A percentile compares a stretch with the other conserved stretches of the same genome.
phyloP scores from a whole-genome alignment of 2,888 invertebrate genomes.

The Leistus spinibarbis region DNA sequence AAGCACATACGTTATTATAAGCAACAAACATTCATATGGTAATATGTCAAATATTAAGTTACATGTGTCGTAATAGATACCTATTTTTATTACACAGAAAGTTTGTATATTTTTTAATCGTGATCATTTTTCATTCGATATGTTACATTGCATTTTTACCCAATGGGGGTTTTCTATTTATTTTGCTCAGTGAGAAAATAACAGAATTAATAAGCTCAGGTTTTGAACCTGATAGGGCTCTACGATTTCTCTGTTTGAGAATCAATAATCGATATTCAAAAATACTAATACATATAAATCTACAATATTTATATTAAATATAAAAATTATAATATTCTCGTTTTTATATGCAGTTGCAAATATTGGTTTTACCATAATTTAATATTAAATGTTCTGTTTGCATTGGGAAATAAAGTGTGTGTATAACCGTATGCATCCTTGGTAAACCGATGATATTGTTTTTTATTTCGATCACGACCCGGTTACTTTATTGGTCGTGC shows the following conservation, averaged over 20 bases:
- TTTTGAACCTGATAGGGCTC: no score
- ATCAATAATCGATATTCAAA: no score
- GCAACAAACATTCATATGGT: not conserved
- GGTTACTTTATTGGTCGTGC: conserved; percentile 3
- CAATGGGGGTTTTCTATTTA: not conserved
- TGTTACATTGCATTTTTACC: not conserved
- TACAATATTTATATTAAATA: not conserved
- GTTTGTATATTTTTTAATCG: not conserved
- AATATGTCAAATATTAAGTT: conserved; percentile 11
- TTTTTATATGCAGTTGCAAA: not conserved
- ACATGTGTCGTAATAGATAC: conserved; percentile 8
- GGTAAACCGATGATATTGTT: not conserved
- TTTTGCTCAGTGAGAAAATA: no score
- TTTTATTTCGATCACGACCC: conserved; percentile 8
- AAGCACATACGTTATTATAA: not conserved
- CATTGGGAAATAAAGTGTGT: not conserved
- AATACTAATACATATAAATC: no score
- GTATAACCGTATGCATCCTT: not conserved
- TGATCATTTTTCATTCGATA: not conserved
- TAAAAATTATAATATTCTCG: not conserved
- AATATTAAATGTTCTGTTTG: not conserved
- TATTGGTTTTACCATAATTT: not conserved
- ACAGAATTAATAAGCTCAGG: no score
- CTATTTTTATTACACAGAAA: not conserved
- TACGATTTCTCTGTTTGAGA: no score